Conservation (phyloP, 2,113 vertebrate genomes). For the Ictalurus furcatus region DNA sequence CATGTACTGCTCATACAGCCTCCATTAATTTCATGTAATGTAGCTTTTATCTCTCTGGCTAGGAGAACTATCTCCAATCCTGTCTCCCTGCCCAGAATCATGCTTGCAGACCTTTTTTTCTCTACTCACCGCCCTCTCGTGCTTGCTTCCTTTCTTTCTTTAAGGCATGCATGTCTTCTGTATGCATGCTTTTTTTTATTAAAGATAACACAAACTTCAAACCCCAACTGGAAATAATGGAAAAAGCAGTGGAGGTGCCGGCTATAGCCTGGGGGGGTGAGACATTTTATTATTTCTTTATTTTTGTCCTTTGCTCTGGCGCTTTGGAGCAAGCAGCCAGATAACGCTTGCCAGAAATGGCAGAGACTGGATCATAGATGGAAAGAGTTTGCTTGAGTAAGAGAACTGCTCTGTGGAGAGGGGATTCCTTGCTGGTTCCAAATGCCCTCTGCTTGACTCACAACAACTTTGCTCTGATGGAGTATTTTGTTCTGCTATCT, state of each 20-base stretch:
- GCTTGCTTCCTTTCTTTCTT: conserved; percentile 40
- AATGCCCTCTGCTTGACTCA: conserved; percentile 33
- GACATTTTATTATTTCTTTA: conserved; percentile 53
- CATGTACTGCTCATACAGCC: conserved; percentile 91
- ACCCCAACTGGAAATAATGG: conserved; percentile 64
- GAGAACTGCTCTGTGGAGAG: conserved; percentile 37
- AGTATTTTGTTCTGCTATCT: conserved; percentile 30
- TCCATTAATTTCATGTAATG: conserved; percentile 98
- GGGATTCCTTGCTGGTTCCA: conserved; percentile 25
- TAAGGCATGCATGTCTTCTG: conserved; percentile 57
- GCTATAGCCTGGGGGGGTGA: conserved; percentile 55
- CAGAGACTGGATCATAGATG: conserved; percentile 41
- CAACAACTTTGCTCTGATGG: conserved; percentile 40
- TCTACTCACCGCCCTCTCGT: conserved; percentile 45
- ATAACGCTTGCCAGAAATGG: conserved; percentile 44
- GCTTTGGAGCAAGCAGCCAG: conserved; percentile 46
- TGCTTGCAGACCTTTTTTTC: conserved; percentile 52
- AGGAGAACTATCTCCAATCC: conserved; percentile 82
- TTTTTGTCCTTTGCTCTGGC: conserved; percentile 46
- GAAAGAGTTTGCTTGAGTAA: conserved; percentile 18
- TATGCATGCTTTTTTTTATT: conserved; percentile 58
- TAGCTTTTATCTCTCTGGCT: conserved; percentile 93
- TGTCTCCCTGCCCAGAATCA: conserved; percentile 70
- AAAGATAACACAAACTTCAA: conserved; percentile 60
- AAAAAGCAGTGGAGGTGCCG: conserved; percentile 51